Conservation (phyloP, 2,797 vertebrate species). For the Eulemur coronatus region DNA sequence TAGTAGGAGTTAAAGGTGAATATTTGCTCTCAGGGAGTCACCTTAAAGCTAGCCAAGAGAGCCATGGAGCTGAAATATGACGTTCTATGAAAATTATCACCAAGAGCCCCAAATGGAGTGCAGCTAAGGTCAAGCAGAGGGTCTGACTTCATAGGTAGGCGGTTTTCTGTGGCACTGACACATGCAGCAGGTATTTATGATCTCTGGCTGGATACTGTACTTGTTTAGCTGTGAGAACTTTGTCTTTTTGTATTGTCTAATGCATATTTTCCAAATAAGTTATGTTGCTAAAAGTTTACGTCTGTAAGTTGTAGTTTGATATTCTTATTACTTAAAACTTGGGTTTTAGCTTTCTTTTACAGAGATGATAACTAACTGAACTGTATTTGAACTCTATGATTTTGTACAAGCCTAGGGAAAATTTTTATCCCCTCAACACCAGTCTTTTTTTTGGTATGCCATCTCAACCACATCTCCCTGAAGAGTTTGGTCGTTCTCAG, state of each 20-base stretch:
- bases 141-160: neutral
- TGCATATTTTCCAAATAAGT: neutral
- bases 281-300: neutral
- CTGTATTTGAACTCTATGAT: neutral
- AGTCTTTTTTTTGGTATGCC: neutral
- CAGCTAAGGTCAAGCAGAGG: neutral
- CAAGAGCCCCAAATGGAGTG: neutral
- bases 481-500: neutral
- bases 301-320: neutral
- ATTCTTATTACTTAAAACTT: neutral
- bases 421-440: neutral
- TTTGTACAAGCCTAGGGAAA: neutral
- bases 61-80: neutral
- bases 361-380: neutral
- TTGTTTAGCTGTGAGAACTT: neutral
- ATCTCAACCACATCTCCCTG: neutral
- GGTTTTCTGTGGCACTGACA: neutral
- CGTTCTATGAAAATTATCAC: neutral
- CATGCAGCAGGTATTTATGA: neutral
- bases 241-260: neutral
- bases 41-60: neutral
- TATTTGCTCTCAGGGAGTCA: neutral
- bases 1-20: neutral
- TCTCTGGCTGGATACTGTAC: neutral
- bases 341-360: conserved; percentile 1